Base-by-base conservation (phyloP, 2,888 invertebrate genomes). In the Chloroclystis v-ata region DNA sequence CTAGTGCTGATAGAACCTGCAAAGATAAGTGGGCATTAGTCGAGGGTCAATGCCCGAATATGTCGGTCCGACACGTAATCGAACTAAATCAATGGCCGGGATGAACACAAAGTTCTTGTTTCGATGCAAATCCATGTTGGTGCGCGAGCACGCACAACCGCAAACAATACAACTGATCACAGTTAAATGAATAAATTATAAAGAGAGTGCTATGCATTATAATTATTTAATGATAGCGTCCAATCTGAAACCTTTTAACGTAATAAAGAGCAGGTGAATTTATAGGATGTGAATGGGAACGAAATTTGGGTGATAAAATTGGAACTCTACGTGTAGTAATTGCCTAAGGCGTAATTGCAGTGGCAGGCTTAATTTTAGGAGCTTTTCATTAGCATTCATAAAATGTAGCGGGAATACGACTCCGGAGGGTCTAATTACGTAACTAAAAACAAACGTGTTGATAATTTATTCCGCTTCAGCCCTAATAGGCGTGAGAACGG, bases 1-100 rank as follows among this genome's bases (percentile, higher is more conserved):
- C 99, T 89, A 97, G 90, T 67, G 99, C 97, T 72, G 98, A 97
- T 72, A 99, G 91, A 75, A 99, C 97, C 98, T 98, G 93, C 41
- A 91, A 90, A 79, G 63, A 69, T 59, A 79, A 43, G 26, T 9
- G 12, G 72, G 46, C 42, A 20, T 47, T 29, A 45, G 16, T 33
- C 38, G 32, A 25, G 43, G 40, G 50, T 43, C 30, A 46, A 11
- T 10, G 29, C n/a, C 43, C 50, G 43, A 47, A 35, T 44, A 35
- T 45, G 41, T 47, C 41, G 28, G 37, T 50, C 53, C 56, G 57
- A 60, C 60, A 58, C 43, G 51, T 67, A 56, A 67, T 70, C 67
- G 61, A 55, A 54, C 52, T 49, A 49, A 63, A 60, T 63, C 57
- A 62, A 63, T 61, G 60, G 42, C 16, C 10, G 63, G 54, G 53